Evolutionary conservation across 2,113 vertebrate genomes (phyloP).

Genomic region (Nycticorax nycticorax): DNA sequence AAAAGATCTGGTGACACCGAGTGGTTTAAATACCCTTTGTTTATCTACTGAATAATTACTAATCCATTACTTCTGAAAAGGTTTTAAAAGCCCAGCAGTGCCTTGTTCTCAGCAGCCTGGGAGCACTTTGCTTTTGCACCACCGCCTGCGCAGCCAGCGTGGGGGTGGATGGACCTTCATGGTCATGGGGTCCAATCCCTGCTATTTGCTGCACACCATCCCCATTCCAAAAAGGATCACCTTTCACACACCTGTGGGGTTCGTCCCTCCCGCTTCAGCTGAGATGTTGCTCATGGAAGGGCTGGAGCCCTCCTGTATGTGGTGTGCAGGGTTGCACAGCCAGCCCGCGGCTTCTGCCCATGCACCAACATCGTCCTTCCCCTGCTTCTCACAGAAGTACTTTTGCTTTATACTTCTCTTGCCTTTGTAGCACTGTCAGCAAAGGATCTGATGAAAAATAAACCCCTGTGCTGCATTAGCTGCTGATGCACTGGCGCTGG

Average conservation of each 20-base stretch:
- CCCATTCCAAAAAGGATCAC: fast-evolving
- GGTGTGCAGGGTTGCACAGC: neutral
- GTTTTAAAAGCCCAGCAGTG: neutral
- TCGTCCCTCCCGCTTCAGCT: neutral
- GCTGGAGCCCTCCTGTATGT: neutral
- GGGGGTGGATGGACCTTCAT: neutral
- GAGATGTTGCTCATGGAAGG: neutral
- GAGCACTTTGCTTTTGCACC: neutral
- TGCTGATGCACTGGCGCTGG: neutral
- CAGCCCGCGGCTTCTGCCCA: neutral
- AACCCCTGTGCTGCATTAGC: neutral
- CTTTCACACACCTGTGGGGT: neutral
- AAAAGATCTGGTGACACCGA: neutral
- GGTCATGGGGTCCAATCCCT: neutral
- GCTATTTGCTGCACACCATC: neutral
- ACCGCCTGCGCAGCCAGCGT: fast-evolving
- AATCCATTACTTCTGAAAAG: neutral
- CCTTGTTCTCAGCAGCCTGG: neutral
- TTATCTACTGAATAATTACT: neutral
- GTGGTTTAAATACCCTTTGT: neutral
- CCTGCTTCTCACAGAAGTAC: neutral
- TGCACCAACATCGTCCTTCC: neutral
- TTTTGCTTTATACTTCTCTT: neutral
- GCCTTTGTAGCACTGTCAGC: neutral
- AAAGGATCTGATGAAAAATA: neutral